Percentiles rank a stretch among this genome's conserved stretches.
Conservation (phyloP, 2,797 vertebrate genomes). For the Nyctalus aviator region DNA sequence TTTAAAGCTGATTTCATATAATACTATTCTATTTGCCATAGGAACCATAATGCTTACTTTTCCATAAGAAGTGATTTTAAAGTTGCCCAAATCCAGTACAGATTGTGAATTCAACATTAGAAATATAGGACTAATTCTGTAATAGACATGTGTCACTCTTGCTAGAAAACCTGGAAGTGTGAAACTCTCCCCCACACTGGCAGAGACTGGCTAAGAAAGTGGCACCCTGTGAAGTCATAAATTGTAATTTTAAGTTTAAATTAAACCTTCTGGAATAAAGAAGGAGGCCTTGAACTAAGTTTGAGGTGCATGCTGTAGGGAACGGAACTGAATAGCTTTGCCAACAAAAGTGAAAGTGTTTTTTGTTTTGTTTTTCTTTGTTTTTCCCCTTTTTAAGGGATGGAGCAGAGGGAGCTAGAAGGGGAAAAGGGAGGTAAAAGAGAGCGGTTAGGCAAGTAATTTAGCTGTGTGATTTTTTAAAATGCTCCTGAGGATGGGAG, state of each 20-base stretch:
- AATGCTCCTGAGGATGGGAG: background rate
- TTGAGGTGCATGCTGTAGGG: background rate
- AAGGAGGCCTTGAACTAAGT: background rate
- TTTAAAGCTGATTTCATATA: slow-evolving; percentile 26
- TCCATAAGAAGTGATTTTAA: slow-evolving; percentile 45
- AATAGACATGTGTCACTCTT: slow-evolving; percentile 32
- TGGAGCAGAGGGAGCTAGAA: background rate
- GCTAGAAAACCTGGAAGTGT: background rate
- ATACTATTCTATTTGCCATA: background rate
- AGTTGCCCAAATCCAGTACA: background rate
- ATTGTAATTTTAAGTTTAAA: slow-evolving; percentile 42
- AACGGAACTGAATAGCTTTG: background rate
- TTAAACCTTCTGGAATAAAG: background rate
- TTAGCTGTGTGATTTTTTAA: background rate
- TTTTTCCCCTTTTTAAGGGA: background rate
- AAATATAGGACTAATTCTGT: slow-evolving; percentile 29
- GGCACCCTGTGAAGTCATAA: background rate
- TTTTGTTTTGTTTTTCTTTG: background rate
- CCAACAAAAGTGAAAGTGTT: slow-evolving; percentile 15
- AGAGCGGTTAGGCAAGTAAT: background rate
- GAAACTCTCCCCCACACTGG: background rate
- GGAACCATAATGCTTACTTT: background rate
- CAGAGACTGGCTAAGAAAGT: background rate
- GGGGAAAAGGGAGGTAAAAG: background rate
- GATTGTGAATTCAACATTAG: slow-evolving; percentile 27